Conservation (phyloP, 2,113 vertebrate species). For the Heterotilapia buettikoferi region DNA sequence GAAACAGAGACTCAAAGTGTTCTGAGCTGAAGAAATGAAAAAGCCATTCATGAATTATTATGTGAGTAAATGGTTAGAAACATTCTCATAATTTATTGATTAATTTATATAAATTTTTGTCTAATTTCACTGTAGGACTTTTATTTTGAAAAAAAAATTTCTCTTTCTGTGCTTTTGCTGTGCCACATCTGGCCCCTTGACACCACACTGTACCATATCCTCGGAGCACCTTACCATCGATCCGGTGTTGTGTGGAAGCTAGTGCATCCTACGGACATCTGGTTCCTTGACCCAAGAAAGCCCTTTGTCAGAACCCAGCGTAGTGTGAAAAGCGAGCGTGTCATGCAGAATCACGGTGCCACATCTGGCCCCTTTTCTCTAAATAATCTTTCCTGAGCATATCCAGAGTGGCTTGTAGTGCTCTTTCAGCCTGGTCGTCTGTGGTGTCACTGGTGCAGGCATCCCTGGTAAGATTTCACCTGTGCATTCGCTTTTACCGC, state of each 20-base stretch:
- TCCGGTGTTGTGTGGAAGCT: not conserved
- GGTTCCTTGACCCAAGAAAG: not conserved
- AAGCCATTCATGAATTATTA: not conserved
- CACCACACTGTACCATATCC: not conserved
- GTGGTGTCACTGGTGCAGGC: not conserved
- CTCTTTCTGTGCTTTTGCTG: not conserved
- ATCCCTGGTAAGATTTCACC: not conserved
- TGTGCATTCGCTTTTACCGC: not conserved
- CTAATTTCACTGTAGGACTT: not conserved
- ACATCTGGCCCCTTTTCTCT: not conserved
- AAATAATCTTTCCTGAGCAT: not conserved
- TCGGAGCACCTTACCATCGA: fast-evolving
- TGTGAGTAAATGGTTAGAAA: not conserved
- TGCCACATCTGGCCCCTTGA: not conserved
- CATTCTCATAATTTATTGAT: not conserved
- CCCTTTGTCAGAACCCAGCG: not conserved
- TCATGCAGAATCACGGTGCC: not conserved
- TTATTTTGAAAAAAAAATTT: not conserved
- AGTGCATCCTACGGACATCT: not conserved
- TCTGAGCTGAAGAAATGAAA: not conserved
- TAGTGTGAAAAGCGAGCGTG: fast-evolving
- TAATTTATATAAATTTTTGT: not conserved
- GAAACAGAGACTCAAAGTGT: not conserved
- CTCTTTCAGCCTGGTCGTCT: fast-evolving
- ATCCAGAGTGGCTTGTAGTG: not conserved